Evolutionary conservation across 2,113 vertebrate genomes (phyloP).

Genomic region (Paraplagusia blochii): DNA sequence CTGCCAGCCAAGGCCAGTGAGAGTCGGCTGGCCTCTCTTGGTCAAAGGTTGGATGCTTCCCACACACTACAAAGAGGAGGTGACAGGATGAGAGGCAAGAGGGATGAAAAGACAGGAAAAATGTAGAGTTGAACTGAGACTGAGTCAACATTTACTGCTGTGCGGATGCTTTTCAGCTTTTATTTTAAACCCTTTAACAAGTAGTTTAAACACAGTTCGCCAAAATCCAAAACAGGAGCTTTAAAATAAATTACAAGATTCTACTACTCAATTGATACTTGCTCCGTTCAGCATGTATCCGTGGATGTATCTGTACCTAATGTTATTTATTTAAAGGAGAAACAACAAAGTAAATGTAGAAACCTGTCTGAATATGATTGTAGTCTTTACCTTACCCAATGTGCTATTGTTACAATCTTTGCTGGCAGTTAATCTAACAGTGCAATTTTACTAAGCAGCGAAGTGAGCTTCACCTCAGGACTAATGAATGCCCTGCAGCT

Average conservation of each 20-base stretch:
- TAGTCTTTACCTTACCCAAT: background rate
- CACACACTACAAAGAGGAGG: slow-evolving; percentile 83
- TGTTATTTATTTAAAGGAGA: background rate
- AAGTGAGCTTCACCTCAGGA: background rate
- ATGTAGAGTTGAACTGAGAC: slow-evolving; percentile 22
- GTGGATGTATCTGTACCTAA: too few species aligned
- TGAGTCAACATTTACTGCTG: slow-evolving; percentile 33
- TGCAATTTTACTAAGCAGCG: background rate
- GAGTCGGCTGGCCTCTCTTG: slow-evolving; percentile 74
- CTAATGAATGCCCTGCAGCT: slow-evolving; percentile 3
- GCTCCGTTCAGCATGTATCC: too few species aligned
- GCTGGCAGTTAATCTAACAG: background rate
- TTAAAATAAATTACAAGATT: background rate
- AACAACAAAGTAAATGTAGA: background rate
- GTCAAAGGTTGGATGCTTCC: slow-evolving; percentile 84
- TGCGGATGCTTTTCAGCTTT: slow-evolving; percentile 8
- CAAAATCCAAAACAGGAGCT: slow-evolving; percentile 33
- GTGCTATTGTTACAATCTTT: background rate
- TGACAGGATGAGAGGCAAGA: slow-evolving; percentile 41
- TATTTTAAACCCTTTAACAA: background rate
- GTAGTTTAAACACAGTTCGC: slow-evolving; percentile 2
- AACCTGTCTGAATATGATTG: too few species aligned
- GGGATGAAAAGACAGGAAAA: slow-evolving; percentile 4
- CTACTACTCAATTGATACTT: too few species aligned
- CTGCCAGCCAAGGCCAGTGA: slow-evolving; percentile 94